Percentiles rank a stretch among this genome's conserved stretches.
These are phyloP conservation scores for Conops quadrifasciatus DNA, from an alignment of 2,888 invertebrate species.

Conservation along the genomic window DNA sequence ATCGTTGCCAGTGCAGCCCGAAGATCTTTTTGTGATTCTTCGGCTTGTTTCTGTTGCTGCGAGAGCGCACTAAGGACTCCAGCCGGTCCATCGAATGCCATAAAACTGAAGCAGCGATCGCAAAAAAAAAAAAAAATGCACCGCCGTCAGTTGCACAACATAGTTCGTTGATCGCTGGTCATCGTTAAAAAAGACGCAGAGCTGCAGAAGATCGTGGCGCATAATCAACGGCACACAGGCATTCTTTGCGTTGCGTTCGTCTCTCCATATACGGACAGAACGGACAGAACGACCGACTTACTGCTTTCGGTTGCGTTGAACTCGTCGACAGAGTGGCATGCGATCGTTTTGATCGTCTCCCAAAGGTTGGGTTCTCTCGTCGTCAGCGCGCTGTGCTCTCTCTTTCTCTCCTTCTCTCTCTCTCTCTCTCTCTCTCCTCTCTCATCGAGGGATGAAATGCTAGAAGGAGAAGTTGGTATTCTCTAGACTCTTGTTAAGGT, in stretches of 20 bases:
- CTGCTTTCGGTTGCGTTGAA: background rate
- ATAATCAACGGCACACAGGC: conserved; percentile 9
- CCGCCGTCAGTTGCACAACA: background rate
- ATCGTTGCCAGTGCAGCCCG: background rate
- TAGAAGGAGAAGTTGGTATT: background rate
- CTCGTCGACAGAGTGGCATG: background rate
- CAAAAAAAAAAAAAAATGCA: background rate
- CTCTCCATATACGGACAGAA: background rate
- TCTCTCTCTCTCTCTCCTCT: conserved; percentile 4
- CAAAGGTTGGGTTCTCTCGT: conserved; percentile 37
- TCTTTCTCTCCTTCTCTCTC: conserved; percentile 8
- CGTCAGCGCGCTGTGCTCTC: conserved; percentile 1
- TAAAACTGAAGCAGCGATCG: conserved; percentile 7
- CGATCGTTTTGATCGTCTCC: background rate
- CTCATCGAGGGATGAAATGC: background rate
- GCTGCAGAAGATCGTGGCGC: background rate
- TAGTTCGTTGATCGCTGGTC: conserved; percentile 35
- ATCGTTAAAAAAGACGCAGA: background rate
- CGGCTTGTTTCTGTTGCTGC: conserved; percentile 8
- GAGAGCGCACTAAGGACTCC: conserved; percentile 9
- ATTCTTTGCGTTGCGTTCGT: background rate
- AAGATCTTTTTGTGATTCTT: background rate
- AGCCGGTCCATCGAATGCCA: conserved; percentile 11
- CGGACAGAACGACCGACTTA: background rate
- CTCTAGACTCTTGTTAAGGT: conserved; percentile 13